A percentile compares a stretch with the other conserved stretches of the same genome.
phyloP scores from a whole-genome alignment of 1,140 invertebrate genomes.

The Sitophilus oryzae region DNA sequence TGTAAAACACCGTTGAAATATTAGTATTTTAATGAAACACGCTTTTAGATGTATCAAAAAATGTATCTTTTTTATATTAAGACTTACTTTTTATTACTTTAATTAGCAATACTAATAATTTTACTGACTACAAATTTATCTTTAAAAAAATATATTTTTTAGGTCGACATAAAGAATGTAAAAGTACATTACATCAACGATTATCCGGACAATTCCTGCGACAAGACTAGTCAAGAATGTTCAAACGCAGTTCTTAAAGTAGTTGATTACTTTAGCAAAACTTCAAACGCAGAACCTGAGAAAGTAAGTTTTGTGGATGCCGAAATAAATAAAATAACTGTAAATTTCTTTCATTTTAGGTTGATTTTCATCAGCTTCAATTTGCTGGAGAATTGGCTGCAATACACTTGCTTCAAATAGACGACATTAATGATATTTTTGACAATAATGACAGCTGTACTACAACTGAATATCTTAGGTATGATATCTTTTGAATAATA shows the following conservation, averaged over 20 bases:
- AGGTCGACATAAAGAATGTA: slow-evolving; percentile 64
- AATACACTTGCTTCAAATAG: slow-evolving; percentile 51
- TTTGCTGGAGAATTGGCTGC: slow-evolving; percentile 55
- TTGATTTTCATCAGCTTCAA: slow-evolving; percentile 51
- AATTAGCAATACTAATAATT: too few relatives aligned
- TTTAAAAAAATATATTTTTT: too few relatives aligned
- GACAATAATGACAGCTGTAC: slow-evolving; percentile 48
- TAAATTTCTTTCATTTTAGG: too few relatives aligned
- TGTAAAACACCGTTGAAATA: too few relatives aligned
- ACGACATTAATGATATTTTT: slow-evolving; percentile 57
- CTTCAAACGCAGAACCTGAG: slow-evolving; percentile 50
- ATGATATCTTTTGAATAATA: too few relatives aligned
- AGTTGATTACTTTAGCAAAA: slow-evolving; percentile 53
- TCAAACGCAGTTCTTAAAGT: slow-evolving; percentile 61
- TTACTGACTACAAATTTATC: too few relatives aligned
- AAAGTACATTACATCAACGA: slow-evolving; percentile 77
- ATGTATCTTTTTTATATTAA: too few relatives aligned
- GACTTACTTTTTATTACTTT: too few relatives aligned
- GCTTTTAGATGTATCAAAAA: too few relatives aligned
- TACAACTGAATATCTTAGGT: slow-evolving; percentile 31
- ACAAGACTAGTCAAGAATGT: slow-evolving; percentile 60
- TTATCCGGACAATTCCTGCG: slow-evolving; percentile 56
- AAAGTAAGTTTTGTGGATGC: slow-evolving; percentile 45
- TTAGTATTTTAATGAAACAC: too few relatives aligned
- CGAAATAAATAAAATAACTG: too few relatives aligned